Conservation (phyloP, 1,140 invertebrate species). For the Drosophila kepulauana region DNA sequence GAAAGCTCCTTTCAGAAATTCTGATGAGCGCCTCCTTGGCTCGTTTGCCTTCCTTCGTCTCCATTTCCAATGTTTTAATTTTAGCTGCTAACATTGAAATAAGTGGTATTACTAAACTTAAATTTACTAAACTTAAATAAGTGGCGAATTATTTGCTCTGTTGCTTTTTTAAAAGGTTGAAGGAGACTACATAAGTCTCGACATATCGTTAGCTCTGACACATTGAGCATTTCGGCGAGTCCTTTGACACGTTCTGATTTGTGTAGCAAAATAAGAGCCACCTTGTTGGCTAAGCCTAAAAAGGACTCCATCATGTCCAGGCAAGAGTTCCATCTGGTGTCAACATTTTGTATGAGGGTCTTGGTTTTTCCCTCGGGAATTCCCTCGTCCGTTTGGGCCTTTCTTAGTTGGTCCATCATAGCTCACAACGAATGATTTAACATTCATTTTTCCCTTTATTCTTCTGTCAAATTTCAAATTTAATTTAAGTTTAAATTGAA, state of each 20-base stretch:
- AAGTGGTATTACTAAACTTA: no score
- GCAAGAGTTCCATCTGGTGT: background rate
- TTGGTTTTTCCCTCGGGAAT: slow-evolving; percentile 10
- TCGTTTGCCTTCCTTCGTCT: slow-evolving; percentile 1
- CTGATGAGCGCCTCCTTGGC: slow-evolving; percentile 3
- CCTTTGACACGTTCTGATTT: background rate
- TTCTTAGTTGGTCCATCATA: slow-evolving; percentile 9
- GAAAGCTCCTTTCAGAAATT: background rate
- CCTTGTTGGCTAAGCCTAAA: background rate
- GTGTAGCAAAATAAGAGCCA: background rate
- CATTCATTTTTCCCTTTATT: no score
- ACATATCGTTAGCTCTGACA: no score
- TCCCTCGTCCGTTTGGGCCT: slow-evolving; percentile 17
- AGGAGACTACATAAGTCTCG: no score
- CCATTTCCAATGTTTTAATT: background rate
- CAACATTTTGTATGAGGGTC: background rate
- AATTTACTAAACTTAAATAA: no score
- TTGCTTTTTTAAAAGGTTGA: no score
- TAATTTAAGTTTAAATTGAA: no score
- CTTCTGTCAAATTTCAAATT: no score
- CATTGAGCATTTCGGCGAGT: no score
- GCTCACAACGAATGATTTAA: background rate
- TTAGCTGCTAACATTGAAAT: no score
- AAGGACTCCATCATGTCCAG: background rate
- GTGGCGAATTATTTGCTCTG: no score